Conservation (phyloP, 1,140 invertebrate genomes). For the Lanistes nyassanus region DNA sequence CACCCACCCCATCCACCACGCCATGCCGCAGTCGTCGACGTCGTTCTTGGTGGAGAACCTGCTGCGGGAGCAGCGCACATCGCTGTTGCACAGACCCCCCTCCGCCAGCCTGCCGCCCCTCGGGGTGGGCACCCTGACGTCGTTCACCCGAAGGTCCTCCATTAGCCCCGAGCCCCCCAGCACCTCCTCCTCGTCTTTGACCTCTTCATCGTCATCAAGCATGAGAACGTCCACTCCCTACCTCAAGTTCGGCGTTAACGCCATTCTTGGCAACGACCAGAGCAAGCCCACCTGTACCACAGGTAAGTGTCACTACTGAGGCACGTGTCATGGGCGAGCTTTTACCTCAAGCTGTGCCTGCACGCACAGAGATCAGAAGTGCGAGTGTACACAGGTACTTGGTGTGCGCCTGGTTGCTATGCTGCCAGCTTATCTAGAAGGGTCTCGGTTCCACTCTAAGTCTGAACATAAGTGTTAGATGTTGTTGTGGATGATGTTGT, state of each 20-base stretch:
- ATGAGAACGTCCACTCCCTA: conserved; percentile 71
- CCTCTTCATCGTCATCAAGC: background rate
- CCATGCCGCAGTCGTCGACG: conserved; percentile 37
- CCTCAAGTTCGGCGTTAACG: conserved; percentile 92
- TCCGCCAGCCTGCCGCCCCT: conserved; percentile 31
- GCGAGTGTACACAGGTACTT: too few species aligned
- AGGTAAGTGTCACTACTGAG: too few species aligned
- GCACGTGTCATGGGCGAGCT: too few species aligned
- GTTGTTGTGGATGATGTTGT: too few species aligned
- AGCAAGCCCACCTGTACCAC: conserved; percentile 16
- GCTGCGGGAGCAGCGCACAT: conserved; percentile 63
- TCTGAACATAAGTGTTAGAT: too few species aligned
- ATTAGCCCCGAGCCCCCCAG: conserved; percentile 24
- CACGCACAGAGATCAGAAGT: too few species aligned
- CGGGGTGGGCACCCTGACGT: conserved; percentile 24
- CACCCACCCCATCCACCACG: background rate
- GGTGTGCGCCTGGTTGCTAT: too few species aligned
- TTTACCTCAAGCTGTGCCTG: too few species aligned
- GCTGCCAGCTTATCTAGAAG: too few species aligned
- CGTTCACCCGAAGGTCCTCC: conserved; percentile 13
- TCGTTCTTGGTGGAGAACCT: conserved; percentile 72
- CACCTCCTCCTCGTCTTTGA: conserved; percentile 7
- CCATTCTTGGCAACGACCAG: conserved; percentile 73
- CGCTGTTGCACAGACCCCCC: conserved; percentile 31
- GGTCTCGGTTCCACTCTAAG: too few species aligned